Base-by-base conservation (phyloP, 1,140 invertebrate species). In the Stegodyphus mimosarum region DNA sequence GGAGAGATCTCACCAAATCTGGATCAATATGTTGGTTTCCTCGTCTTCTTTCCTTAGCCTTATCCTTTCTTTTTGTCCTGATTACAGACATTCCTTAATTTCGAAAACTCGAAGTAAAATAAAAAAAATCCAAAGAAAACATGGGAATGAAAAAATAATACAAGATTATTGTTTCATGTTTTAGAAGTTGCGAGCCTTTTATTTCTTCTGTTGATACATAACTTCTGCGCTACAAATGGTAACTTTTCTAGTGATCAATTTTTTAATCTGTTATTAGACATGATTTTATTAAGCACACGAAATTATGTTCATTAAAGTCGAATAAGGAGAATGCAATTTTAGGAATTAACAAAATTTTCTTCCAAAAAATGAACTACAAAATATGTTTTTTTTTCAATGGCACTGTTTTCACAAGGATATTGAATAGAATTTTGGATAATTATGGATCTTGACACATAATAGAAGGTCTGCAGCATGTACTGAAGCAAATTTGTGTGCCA, bases 1-100 rank as follows among this genome's bases (percentile, higher is more conserved):
- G 95, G 86, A 94, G 93, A 88, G 96, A 98, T 90, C 93, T 98
- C 15, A 92, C 76, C 13, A 86, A 86, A 55, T 86, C 83, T 48
- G 83, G 83, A 71, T 48, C 83, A 51, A 48, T n/a, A 50, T 78
- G 60, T 10, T 77, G 67, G 69, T 18, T 67, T 17, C 75, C 83
- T 64, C 71, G 66, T 5, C 6, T 66, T 15, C 18, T 77, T 55
- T 18, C 49, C 15, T 64, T 86, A 64, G n/a, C 33, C 15, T 64
- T 76, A 15, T 33, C 67, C 63, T 5, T 73, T 9, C n/a, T 78
- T 18, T 63, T 66, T 64, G 67, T 78, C 67, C 74, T 77, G 18
- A 64, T 78, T 64, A 9, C 69, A 77, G 18, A 55, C 33, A 69
- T 69, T 76, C 64, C 71, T 77, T 84, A 76, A 84, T 66, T 75